Percentiles rank a stretch among this genome's conserved stretches.
Evolutionary conservation across 1,140 invertebrate species (phyloP).

Genomic region (Macrosteles quadrilineatus): DNA sequence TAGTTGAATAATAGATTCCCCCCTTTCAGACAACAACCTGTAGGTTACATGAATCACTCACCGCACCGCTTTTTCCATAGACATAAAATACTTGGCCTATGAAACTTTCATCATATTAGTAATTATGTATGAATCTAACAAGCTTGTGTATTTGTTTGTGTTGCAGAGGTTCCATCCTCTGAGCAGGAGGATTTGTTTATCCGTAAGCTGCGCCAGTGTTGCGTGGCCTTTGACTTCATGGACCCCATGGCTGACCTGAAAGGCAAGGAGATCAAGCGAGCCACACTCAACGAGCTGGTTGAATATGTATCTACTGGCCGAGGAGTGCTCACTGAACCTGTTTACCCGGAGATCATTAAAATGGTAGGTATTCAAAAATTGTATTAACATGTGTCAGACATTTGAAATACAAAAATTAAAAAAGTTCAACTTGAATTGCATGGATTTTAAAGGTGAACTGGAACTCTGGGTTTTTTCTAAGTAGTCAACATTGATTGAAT

Average conservation of each 20-base stretch:
- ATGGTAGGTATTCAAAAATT: constrained; percentile 66
- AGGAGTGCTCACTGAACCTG: constrained; percentile 93
- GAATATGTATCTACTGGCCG: constrained; percentile 95
- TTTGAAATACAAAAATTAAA: neutral
- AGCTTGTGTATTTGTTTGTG: too few relatives aligned
- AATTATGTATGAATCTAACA: too few relatives aligned
- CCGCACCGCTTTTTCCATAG: too few relatives aligned
- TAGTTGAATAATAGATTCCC: too few relatives aligned
- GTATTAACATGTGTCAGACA: neutral
- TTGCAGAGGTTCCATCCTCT: constrained; percentile 84
- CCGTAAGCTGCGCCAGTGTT: constrained; percentile 96
- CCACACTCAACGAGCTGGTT: constrained; percentile 95
- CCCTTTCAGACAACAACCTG: too few relatives aligned
- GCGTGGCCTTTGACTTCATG: constrained; percentile 98
- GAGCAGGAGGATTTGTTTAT: constrained; percentile 98
- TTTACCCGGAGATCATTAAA: constrained; percentile 97
- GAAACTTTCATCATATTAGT: too few relatives aligned
- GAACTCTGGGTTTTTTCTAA: too few relatives aligned
- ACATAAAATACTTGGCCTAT: too few relatives aligned
- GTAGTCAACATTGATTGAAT: too few relatives aligned
- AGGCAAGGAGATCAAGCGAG: constrained; percentile 98
- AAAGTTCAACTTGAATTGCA: too few relatives aligned
- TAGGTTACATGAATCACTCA: too few relatives aligned
- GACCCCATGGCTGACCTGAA: constrained; percentile 97
- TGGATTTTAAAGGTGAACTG: too few relatives aligned